phyloP scores from a whole-genome alignment of 1,140 invertebrate species.

The Drosophila ohnishii region DNA sequence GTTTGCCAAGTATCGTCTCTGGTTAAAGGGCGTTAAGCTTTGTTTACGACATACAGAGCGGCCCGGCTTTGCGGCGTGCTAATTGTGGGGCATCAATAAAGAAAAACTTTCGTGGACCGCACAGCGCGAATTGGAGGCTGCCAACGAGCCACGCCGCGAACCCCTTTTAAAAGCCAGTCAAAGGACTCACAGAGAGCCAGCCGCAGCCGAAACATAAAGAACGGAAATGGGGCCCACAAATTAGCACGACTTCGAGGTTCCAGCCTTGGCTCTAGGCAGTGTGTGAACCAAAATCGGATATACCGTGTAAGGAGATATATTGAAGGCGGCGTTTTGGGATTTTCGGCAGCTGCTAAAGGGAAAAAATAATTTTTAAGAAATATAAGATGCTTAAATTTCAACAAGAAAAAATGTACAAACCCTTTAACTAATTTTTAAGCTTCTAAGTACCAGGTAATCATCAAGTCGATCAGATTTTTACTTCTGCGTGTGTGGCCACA shows the following conservation, averaged over 20 bases:
- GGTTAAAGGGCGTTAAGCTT: constrained; percentile 59
- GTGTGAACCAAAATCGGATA: constrained; percentile 50
- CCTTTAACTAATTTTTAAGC: too few species aligned
- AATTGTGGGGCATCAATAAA: constrained; percentile 72
- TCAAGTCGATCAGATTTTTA: too few species aligned
- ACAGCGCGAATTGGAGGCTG: constrained; percentile 41
- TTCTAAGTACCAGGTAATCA: too few species aligned
- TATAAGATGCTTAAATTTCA: too few species aligned
- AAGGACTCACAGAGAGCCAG: constrained; percentile 31
- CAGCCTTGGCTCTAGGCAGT: constrained; percentile 27
- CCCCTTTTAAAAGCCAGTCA: constrained; percentile 10
- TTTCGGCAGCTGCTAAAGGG: too few species aligned
- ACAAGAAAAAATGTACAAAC: too few species aligned
- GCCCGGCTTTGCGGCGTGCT: constrained; percentile 53
- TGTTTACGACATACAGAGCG: constrained; percentile 55
- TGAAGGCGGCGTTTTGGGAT: neutral
- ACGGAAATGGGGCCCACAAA: constrained; percentile 75
- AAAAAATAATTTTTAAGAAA: too few species aligned
- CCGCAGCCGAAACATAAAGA: constrained; percentile 53
- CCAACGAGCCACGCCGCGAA: neutral
- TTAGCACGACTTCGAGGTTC: constrained; percentile 52
- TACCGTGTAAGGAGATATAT: constrained; percentile 15
- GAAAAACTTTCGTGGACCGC: constrained; percentile 44
- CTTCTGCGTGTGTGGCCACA: too few species aligned
- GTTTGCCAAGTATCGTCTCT: constrained; percentile 39